phyloP scores from a whole-genome alignment of 2,797 vertebrate genomes.

The Xerus rutilus region DNA sequence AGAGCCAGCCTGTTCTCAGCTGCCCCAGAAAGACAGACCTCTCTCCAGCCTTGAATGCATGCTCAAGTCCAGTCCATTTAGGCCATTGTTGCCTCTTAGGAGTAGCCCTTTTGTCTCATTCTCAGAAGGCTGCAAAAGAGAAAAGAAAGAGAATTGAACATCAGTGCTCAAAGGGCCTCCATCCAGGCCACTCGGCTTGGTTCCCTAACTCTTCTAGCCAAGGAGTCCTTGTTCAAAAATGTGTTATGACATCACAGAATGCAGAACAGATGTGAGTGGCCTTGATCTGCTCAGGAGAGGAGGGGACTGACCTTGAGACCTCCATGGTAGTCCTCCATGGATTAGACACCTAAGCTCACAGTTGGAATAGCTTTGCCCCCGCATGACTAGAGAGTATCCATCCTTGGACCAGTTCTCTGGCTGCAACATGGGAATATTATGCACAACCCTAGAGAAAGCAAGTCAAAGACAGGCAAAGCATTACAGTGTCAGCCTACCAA shows the following conservation, averaged over 20 bases:
- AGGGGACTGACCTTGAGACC: background rate
- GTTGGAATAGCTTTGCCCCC: background rate
- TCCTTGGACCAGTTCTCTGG: background rate
- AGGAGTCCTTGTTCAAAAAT: background rate
- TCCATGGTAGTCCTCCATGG: rapidly evolving
- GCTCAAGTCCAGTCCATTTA: background rate
- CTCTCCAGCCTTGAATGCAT: background rate
- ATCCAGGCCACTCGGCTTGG: background rate
- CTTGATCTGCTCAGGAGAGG: background rate
- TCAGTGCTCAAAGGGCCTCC: rapidly evolving
- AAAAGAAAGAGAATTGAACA: background rate
- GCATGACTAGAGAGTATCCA: background rate
- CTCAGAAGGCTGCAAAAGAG: background rate
- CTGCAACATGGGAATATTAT: background rate
- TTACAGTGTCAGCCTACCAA: background rate
- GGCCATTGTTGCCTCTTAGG: background rate
- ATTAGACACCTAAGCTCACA: too few relatives aligned
- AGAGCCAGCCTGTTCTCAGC: background rate
- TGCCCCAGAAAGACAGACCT: background rate
- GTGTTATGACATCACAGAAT: background rate
- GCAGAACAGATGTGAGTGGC: background rate
- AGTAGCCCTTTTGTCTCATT: background rate
- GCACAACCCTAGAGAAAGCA: background rate
- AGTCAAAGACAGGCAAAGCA: background rate
- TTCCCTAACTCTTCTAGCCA: background rate